Evolutionary conservation across 2,113 vertebrate genomes (phyloP).

Genomic region (Corapipo altera): DNA sequence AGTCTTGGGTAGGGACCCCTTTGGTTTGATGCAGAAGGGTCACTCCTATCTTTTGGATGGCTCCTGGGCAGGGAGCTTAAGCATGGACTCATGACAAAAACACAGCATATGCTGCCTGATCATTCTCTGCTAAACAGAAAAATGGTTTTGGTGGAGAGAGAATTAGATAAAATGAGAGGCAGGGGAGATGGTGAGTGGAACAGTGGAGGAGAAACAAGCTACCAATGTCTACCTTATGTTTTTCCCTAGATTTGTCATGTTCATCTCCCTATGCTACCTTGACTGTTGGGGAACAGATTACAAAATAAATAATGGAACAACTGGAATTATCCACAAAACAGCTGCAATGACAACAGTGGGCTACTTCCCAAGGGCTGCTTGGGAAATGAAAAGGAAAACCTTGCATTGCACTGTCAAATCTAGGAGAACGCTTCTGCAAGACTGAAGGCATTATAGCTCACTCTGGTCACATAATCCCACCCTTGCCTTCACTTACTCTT

Average conservation of each 20-base stretch:
- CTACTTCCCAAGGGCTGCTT: neutral
- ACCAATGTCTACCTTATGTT: neutral
- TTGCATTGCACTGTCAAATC: neutral
- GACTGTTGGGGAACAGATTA: neutral
- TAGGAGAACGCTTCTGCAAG: neutral
- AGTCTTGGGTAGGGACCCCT: neutral
- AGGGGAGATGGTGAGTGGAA: neutral
- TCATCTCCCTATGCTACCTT: neutral
- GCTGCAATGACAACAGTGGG: neutral
- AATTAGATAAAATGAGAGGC: neutral
- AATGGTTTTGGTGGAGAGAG: neutral
- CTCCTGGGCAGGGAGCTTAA: neutral
- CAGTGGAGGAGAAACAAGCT: neutral
- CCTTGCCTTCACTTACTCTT: slow-evolving; percentile 14
- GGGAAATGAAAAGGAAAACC: neutral
- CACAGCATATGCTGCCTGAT: neutral
- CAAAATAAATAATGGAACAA: neutral
- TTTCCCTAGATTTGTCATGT: neutral
- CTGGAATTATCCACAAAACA: neutral
- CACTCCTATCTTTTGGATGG: neutral
- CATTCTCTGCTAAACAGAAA: neutral
- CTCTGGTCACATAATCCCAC: neutral
- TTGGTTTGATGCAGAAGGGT: neutral
- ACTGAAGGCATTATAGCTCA: neutral
- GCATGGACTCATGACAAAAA: neutral